A percentile compares a stretch with the other conserved stretches of the same genome.
Evolutionary conservation across 2,797 vertebrate species (phyloP).

Genomic region (Rhynchonycteris naso): DNA sequence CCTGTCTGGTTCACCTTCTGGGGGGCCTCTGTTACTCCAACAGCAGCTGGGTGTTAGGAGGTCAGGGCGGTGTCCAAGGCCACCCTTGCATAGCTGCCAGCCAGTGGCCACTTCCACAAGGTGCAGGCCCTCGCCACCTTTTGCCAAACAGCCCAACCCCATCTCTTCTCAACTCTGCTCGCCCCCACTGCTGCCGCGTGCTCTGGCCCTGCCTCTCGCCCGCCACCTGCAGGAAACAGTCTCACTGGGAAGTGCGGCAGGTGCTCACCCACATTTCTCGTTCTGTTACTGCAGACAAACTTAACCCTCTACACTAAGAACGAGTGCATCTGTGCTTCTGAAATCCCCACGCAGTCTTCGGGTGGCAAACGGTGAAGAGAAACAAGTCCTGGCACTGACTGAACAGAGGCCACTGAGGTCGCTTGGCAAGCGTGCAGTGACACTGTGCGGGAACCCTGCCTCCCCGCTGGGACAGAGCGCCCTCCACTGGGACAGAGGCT

Average conservation of each 20-base stretch:
- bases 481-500: background rate
- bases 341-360: background rate
- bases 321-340: background rate
- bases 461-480: background rate
- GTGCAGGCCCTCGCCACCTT: too few species aligned
- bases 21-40: background rate
- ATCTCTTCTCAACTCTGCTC: background rate
- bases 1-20: too few species aligned
- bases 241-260: background rate
- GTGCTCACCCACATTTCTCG: background rate
- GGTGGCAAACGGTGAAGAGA: background rate
- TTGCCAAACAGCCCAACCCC: background rate
- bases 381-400: background rate
- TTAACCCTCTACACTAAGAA: background rate
- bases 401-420: fast-evolving
- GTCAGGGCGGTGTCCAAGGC: background rate
- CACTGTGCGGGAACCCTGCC: background rate
- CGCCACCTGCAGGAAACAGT: background rate
- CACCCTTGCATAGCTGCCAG: fast-evolving
- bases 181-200: background rate
- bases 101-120: background rate
- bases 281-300: background rate
- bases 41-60: background rate
- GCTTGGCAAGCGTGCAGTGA: background rate
- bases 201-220: background rate